phyloP scores from a whole-genome alignment of 2,113 vertebrate species.

The Salvelinus fontinalis region DNA sequence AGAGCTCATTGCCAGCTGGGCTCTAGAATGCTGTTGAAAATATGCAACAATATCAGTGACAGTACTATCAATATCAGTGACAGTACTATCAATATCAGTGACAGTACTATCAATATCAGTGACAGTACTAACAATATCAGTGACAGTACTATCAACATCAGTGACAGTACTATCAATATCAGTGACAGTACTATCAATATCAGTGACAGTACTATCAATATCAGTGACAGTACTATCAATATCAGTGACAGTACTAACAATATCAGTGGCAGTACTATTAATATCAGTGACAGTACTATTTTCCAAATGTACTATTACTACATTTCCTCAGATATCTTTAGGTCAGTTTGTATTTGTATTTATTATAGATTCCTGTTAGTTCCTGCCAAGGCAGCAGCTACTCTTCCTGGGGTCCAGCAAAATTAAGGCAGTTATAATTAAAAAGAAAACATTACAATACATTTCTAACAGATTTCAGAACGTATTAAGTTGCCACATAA shows the following conservation, averaged over 20 bases:
- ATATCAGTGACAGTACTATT: not conserved
- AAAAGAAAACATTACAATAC: too few relatives aligned
- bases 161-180: not conserved
- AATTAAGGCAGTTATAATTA: too few relatives aligned
- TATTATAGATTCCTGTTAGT: too few relatives aligned
- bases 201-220: too few relatives aligned
- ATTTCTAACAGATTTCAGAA: not conserved
- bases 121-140: too few relatives aligned
- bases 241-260: not conserved
- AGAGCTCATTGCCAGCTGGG: not conserved
- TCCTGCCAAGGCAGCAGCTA: too few relatives aligned
- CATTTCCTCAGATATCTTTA: not conserved
- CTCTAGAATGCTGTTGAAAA: not conserved
- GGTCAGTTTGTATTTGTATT: not conserved
- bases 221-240: not conserved
- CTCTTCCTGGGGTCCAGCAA: too few relatives aligned
- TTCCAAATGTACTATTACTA: not conserved
- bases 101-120: too few relatives aligned
- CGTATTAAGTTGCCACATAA: not conserved
- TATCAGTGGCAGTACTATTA: too few relatives aligned
- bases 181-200: too few relatives aligned
- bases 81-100: not conserved
- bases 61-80: too few relatives aligned
- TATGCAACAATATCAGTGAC: not conserved
- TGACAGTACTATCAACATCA: not conserved